Base-by-base conservation (phyloP, 2,888 invertebrate species). In the Calliphora vomitoria region DNA sequence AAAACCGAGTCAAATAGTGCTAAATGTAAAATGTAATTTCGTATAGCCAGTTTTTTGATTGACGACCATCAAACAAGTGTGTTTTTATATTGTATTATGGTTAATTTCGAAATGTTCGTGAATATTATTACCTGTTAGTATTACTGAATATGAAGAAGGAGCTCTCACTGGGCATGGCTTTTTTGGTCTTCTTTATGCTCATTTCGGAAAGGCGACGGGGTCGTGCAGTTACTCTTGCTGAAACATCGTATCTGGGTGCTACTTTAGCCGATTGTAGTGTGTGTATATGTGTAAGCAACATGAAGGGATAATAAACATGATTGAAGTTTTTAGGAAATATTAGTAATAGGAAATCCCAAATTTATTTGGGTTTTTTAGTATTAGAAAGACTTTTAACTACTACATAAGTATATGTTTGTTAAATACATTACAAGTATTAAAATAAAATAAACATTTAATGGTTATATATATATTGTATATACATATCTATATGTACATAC, bases 141-240 rank as follows among this genome's bases (percentile, higher is more conserved):
- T 96, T 96, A 93, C 97, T 96, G 95, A 99, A 98, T 94, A 98
- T 96, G 96, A 98, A 99, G 95, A 99, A 96, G 91, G 98, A 97
- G 93, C 96, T 96, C 92, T 97, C 97, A 93, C 96, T 96, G 90
- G 99, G 98, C 92, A 99, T 97, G 91, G 98, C 98, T 94, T 97
- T 97, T 94, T 96, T 96, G 94, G 96, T 96, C 95, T 96, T 96
- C 94, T 96, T 95, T 93, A 97, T 96, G 95, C 97, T 96, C 93
- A 97, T 95, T 94, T 98, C 97, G 88, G 98, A 98, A 94, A 98
- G 95, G 89, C 98, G 95, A 89, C 98, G 95, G 89, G 98, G 98
- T 90, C 97, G 95, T 91, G 97, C 97, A 89, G 96, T 93, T 88
- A 90, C 91, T 89, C 88, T 91, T 86, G 91, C 90, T 89, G 92